Percentiles rank a stretch among this genome's conserved stretches.
phyloP scores from a whole-genome alignment of 2,113 vertebrate species.

The Elachura formosa region DNA sequence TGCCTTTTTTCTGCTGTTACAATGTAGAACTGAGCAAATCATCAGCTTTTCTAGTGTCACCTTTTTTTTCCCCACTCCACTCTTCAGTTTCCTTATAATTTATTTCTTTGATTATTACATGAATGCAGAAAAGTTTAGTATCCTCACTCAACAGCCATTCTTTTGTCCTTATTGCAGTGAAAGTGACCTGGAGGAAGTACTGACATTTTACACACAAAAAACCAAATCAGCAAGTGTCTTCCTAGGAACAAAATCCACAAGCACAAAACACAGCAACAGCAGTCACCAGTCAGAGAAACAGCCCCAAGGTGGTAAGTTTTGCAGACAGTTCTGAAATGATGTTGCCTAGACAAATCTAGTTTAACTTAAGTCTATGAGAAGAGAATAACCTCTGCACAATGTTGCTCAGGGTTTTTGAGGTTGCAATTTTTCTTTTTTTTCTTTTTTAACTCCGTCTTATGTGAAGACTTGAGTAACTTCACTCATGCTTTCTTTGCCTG shows the following conservation, averaged over 20 bases:
- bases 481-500: neutral
- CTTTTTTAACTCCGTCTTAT: neutral
- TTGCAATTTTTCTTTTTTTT: neutral
- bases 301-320: conserved; percentile 75
- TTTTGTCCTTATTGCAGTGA: conserved; percentile 78
- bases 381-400: neutral
- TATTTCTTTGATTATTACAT: neutral
- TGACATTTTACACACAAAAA: conserved; percentile 94
- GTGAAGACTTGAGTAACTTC: neutral
- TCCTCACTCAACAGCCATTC: neutral
- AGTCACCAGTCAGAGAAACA: conserved; percentile 47
- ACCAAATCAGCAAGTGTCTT: conserved; percentile 90
- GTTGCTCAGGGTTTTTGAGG: neutral
- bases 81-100: neutral
- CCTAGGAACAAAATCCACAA: conserved; percentile 78
- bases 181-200: conserved; percentile 88
- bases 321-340: neutral
- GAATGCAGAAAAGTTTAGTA: neutral
- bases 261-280: conserved; percentile 57
- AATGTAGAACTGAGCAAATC: neutral
- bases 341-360: neutral
- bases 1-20: neutral
- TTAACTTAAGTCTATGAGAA: neutral
- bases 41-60: neutral
- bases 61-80: neutral